Evolutionary conservation across 2,113 vertebrate species (phyloP).

Genomic region (Zapus hudsonius): DNA sequence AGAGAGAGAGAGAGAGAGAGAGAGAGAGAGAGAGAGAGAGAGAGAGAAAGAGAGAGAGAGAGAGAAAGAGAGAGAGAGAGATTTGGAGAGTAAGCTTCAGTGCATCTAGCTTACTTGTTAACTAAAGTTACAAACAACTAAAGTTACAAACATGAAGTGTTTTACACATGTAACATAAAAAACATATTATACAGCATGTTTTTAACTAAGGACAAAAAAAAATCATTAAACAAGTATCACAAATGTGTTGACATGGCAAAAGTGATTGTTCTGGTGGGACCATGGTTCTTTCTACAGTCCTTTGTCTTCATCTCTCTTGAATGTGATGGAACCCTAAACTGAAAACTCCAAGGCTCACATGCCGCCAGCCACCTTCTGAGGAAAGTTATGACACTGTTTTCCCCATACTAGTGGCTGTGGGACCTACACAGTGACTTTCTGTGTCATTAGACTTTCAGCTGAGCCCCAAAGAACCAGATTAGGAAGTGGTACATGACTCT

Average conservation of each 20-base stretch:
- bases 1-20: neutral
- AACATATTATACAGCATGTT: neutral
- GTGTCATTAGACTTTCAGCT: neutral
- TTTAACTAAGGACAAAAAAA: neutral
- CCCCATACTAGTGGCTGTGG: neutral
- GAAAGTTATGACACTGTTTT: neutral
- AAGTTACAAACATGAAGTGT: neutral
- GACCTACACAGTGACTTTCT: neutral
- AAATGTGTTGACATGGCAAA: constrained; percentile 8
- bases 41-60: neutral
- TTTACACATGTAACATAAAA: neutral
- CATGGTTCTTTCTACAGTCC: neutral
- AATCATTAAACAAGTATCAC: neutral
- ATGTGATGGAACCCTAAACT: neutral
- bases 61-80: neutral
- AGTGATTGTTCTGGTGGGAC: neutral
- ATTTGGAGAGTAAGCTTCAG: neutral
- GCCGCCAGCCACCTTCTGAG: neutral
- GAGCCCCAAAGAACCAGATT: neutral
- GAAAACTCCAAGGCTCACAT: neutral
- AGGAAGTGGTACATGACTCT: neutral
- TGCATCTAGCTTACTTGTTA: neutral
- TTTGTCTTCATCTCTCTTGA: neutral
- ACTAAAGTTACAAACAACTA: neutral
- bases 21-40: neutral